Conservation (phyloP, 1,140 invertebrate species). For the Lepidurus arcticus region DNA sequence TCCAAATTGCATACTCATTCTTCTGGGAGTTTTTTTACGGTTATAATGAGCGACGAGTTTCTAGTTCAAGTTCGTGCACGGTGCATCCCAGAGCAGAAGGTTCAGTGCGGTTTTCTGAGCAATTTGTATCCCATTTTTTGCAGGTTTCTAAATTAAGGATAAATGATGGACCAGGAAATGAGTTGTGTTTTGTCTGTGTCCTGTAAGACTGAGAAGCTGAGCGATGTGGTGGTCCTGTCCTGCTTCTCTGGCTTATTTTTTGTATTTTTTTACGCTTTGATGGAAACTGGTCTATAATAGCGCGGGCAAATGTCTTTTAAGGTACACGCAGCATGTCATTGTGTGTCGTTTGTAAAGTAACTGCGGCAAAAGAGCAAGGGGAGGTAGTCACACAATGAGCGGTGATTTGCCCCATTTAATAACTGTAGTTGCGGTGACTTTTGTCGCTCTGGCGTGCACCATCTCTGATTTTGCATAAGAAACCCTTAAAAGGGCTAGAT, state of each 20-base stretch:
- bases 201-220: not conserved
- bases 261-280: not conserved
- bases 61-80: not conserved
- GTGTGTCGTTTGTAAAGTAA: slow-evolving; percentile 10
- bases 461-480: not conserved
- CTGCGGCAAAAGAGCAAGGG: not conserved
- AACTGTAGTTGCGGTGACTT: not conserved
- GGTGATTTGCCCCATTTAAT: slow-evolving; percentile 1
- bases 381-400: not conserved
- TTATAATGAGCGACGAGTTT: not conserved
- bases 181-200: not conserved
- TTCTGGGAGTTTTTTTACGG: not conserved
- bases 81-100: not conserved
- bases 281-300: not conserved
- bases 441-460: not conserved
- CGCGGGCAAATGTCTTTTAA: not conserved
- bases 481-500: not conserved
- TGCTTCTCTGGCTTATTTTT: not conserved
- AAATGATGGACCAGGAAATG: not conserved
- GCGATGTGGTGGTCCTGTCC: not conserved
- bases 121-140: slow-evolving; percentile 10
- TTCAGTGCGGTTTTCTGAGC: not conserved
- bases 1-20: not conserved
- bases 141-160: not conserved
- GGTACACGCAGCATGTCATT: slow-evolving; percentile 1